Conservation (phyloP, 1,140 invertebrate species). For the Ceratina calcarata region DNA sequence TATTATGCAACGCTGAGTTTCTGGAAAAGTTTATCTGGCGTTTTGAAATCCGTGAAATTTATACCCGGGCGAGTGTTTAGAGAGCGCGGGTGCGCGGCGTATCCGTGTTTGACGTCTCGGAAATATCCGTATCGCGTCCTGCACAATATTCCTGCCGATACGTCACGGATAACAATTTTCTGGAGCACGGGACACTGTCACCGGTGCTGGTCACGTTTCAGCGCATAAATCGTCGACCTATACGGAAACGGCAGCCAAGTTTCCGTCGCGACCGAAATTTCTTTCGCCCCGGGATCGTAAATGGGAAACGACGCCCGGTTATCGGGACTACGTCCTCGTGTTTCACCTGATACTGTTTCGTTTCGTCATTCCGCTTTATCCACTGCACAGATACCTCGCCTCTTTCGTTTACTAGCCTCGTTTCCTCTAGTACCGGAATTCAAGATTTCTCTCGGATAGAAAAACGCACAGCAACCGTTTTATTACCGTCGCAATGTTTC, state of each 20-base stretch:
- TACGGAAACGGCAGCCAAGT: background rate
- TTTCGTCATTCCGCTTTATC: conserved; percentile 15
- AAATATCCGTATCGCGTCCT: conserved; percentile 12
- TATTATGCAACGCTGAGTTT: background rate
- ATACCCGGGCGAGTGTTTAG: background rate
- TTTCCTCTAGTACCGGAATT: too few relatives aligned
- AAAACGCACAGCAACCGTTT: too few relatives aligned
- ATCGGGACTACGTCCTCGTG: background rate
- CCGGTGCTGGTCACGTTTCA: conserved; percentile 20
- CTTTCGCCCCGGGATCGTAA: conserved; percentile 36
- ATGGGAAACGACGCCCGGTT: conserved; percentile 26
- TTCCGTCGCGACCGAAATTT: conserved; percentile 17
- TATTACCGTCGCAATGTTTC: too few relatives aligned
- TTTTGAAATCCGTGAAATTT: conserved; percentile 7
- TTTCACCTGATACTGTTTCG: conserved; percentile 29
- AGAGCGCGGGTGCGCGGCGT: too few relatives aligned
- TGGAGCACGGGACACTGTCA: conserved; percentile 2
- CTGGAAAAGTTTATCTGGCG: too few relatives aligned
- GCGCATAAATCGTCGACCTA: conserved; percentile 11
- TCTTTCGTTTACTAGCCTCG: background rate
- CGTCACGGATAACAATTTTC: conserved; percentile 32
- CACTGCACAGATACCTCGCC: background rate
- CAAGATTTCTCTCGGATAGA: too few relatives aligned
- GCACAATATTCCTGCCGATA: conserved; percentile 28
- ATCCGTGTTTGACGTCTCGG: conserved; percentile 8